Evolutionary conservation across 2,113 vertebrate genomes (phyloP), one percentile per base, ranked within the genome.

Genomic region (Oncorhynchus keta): DNA sequence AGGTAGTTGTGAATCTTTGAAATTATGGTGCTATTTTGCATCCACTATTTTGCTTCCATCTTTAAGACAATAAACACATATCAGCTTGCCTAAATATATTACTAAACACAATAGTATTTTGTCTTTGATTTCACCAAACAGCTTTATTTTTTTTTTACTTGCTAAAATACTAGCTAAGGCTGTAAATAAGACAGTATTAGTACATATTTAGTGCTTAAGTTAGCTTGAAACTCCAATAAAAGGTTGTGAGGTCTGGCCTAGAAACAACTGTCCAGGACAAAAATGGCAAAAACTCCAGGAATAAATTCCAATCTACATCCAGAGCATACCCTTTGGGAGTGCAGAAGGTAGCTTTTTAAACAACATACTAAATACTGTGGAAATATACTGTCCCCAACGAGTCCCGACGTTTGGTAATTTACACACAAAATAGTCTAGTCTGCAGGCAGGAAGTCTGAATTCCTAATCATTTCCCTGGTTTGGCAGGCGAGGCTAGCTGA

Each of bases 191-290:
- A 39, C 35, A 78, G 84, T 82, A 90, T n/a, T n/a, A n/a, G n/a
- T n/a, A n/a, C n/a, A n/a, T n/a, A n/a, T n/a, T 88, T 86, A 86
- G 81, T 68, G 73, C 77, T 83, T 86, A 84, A 91, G 87, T 86
- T 82, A 84, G 83, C 82, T 73, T 84, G 90, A 91, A 74, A 67
- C 78, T 35, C 59, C 35, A 5, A 39, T 39, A 86, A 90, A 91
- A 86, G 82, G 83, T 84, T 79, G 82, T 80, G 85, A 89, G 83
- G 80, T 86, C 80, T 78, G 32, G 68, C 74, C 62, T 9, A 86
- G 82, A 76, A 86, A 89, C 85, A 84, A 86, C 83, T 87, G 86
- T 88, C 88, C 79, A 86, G 82, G 39, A 83, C 87, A 88, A 68
- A 72, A 75, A 39, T 80, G 70, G 65, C 71, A 81, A 57, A 77